Evolutionary conservation across 92 coral and sea anemone species (phyloP).

Genomic region (Galaxea fascicularis): DNA sequence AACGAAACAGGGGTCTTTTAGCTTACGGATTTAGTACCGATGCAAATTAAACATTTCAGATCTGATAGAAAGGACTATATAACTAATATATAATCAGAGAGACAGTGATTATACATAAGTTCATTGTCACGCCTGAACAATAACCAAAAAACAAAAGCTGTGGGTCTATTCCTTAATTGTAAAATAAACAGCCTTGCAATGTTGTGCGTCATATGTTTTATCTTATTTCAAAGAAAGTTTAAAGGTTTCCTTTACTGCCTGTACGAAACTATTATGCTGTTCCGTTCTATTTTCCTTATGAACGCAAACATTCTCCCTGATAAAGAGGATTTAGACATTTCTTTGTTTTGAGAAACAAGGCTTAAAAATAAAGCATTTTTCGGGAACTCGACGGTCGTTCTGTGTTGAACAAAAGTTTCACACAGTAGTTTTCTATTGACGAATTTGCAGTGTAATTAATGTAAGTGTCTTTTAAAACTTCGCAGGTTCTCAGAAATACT

Average conservation of each 20-base stretch:
- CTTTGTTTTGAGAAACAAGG: constrained; percentile 6
- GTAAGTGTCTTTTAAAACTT: not conserved
- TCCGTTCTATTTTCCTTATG: not conserved
- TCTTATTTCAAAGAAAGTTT: not conserved
- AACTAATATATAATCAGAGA: not conserved
- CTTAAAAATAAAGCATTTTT: not conserved
- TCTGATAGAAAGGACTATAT: not conserved
- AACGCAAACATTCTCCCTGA: constrained; percentile 22
- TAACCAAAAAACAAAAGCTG: not conserved
- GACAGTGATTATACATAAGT: not conserved
- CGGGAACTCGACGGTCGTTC: not conserved
- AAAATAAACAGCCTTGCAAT: not conserved
- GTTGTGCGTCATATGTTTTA: not conserved
- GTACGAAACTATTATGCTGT: not conserved
- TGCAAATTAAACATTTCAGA: not conserved
- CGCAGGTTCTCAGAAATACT: not conserved
- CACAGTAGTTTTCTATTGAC: not conserved
- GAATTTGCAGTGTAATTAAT: not conserved
- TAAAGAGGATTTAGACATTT: not conserved
- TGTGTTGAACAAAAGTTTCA: not conserved
- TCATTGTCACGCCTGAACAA: not conserved
- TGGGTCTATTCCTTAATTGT: not conserved
- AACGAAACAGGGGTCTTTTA: too few relatives aligned
- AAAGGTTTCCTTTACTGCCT: not conserved
- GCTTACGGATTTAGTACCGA: not conserved